These are phyloP conservation scores for Amblyteles armatorius DNA, from an alignment of 2,888 invertebrate species.

Conservation along the genomic window DNA sequence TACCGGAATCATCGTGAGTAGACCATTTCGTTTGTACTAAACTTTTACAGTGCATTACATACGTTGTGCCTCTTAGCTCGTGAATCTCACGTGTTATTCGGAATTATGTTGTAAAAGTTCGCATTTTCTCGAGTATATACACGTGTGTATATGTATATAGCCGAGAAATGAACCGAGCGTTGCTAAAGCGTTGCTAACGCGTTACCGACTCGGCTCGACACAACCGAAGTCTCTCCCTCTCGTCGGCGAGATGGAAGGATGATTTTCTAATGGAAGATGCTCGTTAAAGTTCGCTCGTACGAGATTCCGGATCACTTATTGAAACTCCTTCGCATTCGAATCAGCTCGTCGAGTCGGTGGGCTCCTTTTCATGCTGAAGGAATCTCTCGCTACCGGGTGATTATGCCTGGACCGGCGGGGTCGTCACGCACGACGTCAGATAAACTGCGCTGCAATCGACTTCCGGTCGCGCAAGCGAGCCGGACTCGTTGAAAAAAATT, in stretches of 20 bases:
- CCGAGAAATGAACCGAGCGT: constrained; percentile 31
- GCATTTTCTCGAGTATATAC: constrained; percentile 8
- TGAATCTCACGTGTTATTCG: constrained; percentile 25
- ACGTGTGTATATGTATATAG: neutral
- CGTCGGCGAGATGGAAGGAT: neutral
- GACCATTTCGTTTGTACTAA: constrained; percentile 44
- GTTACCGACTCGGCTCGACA: constrained; percentile 35
- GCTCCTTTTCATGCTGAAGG: constrained; percentile 21
- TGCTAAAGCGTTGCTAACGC: constrained; percentile 43
- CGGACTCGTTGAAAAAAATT: constrained; percentile 5
- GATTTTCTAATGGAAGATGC: constrained; percentile 61
- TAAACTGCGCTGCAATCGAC: constrained; percentile 42
- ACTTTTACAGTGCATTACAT: constrained; percentile 18
- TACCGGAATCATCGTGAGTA: constrained; percentile 79
- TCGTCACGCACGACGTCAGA: constrained; percentile 59
- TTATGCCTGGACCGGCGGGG: constrained; percentile 52
- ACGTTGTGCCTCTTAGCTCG: constrained; percentile 17
- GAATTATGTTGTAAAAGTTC: constrained; percentile 30
- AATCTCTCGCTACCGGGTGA: constrained; percentile 24
- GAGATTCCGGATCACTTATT: constrained; percentile 37
- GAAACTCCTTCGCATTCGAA: constrained; percentile 36
- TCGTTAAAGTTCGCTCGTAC: constrained; percentile 58
- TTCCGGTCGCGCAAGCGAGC: constrained; percentile 50
- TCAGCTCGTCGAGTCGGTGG: constrained; percentile 1
- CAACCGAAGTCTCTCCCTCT: neutral